Evolutionary conservation across 2,113 vertebrate genomes (phyloP).

Genomic region (Cyanoderma ruficeps): DNA sequence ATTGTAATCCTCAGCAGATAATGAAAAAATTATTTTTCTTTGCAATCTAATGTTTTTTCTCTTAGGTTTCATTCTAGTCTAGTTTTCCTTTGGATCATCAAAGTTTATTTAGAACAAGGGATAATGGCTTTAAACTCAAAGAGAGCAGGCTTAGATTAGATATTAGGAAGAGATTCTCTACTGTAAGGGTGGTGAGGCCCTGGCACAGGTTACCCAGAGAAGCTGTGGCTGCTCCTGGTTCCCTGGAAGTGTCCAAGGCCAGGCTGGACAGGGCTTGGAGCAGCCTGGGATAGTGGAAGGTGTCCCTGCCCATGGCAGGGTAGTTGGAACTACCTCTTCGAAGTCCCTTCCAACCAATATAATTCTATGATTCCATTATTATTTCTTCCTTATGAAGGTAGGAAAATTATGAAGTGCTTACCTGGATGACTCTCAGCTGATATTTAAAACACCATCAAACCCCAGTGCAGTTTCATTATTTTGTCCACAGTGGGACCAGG

Average conservation of each 20-base stretch:
- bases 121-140: background rate
- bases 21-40: background rate
- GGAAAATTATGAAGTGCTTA: background rate
- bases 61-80: background rate
- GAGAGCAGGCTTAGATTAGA: background rate
- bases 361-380: background rate
- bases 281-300: background rate
- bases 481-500: background rate
- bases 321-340: background rate
- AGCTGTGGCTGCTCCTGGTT: fast-evolving
- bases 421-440: background rate
- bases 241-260: background rate
- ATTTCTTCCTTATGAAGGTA: background rate
- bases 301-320: background rate
- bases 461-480: background rate
- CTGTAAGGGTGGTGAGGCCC: background rate
- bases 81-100: background rate
- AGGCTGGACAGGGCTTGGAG: background rate
- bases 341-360: background rate
- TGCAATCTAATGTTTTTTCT: background rate
- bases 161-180: background rate
- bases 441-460: background rate
- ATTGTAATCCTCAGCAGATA: background rate
- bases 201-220: background rate
- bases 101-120: background rate